These are phyloP conservation scores for Clarias batrachus DNA, from an alignment of 2,113 vertebrate genomes.

Conservation along the genomic window DNA sequence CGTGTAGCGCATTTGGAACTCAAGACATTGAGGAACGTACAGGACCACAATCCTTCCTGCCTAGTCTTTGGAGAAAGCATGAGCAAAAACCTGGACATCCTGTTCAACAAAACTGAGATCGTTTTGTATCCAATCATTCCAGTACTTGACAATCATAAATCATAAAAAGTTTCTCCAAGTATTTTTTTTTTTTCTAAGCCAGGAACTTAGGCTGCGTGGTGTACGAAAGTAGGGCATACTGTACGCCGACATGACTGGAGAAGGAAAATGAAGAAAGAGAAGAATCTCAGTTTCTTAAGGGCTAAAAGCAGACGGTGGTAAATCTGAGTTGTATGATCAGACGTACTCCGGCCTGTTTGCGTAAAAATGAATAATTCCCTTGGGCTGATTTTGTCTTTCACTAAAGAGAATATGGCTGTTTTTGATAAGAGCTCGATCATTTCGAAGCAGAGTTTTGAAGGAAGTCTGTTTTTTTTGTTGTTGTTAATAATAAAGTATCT, in stretches of 20 bases:
- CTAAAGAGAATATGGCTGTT: not conserved
- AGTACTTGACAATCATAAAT: too few relatives aligned
- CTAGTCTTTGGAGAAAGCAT: too few relatives aligned
- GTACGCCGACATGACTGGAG: not conserved
- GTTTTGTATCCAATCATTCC: too few relatives aligned
- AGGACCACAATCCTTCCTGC: too few relatives aligned
- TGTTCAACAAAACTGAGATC: too few relatives aligned
- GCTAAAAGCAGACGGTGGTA: constrained; percentile 15
- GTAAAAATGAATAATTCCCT: not conserved
- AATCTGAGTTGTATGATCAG: not conserved
- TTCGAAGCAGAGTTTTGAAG: not conserved
- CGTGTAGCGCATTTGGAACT: too few relatives aligned
- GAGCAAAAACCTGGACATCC: too few relatives aligned
- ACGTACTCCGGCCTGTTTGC: not conserved
- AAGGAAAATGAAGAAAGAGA: not conserved
- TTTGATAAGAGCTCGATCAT: constrained; percentile 17
- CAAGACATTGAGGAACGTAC: too few relatives aligned
- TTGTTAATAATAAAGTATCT: not conserved
- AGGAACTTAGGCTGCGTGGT: not conserved
- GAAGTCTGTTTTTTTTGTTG: not conserved
- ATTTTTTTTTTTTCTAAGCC: not conserved
- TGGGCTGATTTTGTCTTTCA: constrained; percentile 1
- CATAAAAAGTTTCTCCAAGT: too few relatives aligned
- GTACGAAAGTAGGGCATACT: not conserved
- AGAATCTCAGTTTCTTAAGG: not conserved